A percentile compares a stretch with the other conserved stretches of the same genome.
These are phyloP conservation scores for Leptopilina myrica DNA, from an alignment of 2,888 invertebrate species.

Conservation along the genomic window DNA sequence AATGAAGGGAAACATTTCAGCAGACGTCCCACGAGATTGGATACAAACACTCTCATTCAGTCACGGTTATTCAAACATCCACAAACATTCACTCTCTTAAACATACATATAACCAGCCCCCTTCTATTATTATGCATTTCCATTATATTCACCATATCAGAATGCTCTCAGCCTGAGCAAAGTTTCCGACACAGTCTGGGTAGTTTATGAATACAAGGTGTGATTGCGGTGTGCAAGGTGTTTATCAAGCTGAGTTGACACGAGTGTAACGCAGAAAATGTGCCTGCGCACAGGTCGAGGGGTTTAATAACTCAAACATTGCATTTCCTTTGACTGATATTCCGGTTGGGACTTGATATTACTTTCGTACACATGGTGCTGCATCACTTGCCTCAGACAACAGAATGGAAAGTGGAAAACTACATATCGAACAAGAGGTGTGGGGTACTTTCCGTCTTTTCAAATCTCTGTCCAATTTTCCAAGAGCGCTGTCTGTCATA, in stretches of 20 bases:
- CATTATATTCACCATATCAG: conserved; percentile 66
- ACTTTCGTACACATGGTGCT: conserved; percentile 60
- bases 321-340: conserved; percentile 60
- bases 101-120: conserved; percentile 18
- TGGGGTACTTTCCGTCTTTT: background rate
- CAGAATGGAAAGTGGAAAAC: conserved; percentile 44
- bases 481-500: no score
- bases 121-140: conserved; percentile 39
- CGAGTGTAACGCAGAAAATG: conserved; percentile 4
- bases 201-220: conserved; percentile 67
- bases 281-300: conserved; percentile 15
- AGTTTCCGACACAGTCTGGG: conserved; percentile 65
- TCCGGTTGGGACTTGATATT: conserved; percentile 57
- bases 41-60: conserved; percentile 14
- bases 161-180: conserved; percentile 60
- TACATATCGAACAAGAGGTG: background rate
- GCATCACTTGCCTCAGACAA: conserved; percentile 61
- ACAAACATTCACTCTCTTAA: conserved; percentile 7
- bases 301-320: conserved; percentile 62
- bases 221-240: conserved; percentile 52
- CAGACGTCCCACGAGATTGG: conserved; percentile 34
- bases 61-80: conserved; percentile 17
- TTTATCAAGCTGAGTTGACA: conserved; percentile 52
- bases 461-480: background rate
- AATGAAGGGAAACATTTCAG: conserved; percentile 14